phyloP scores from a whole-genome alignment of 1,140 invertebrate species.

The Drosophila orena region DNA sequence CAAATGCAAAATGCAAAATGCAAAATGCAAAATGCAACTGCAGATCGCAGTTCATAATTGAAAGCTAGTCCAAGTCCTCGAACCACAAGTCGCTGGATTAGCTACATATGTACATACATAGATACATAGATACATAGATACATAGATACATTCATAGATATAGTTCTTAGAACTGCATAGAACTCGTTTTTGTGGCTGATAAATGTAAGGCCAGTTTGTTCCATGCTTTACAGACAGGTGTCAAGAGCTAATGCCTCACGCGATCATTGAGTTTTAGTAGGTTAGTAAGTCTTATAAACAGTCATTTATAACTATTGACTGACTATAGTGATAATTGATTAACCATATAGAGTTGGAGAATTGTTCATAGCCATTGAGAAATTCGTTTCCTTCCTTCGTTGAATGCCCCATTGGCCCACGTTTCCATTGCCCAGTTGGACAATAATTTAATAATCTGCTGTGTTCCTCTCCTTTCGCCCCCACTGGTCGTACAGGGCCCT shows the following conservation, averaged over 20 bases:
- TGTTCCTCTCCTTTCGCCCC: slow-evolving; percentile 32
- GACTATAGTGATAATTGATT: no score
- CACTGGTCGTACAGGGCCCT: slow-evolving; percentile 79
- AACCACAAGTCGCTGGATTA: no score
- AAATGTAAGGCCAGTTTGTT: no score
- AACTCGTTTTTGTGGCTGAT: background rate
- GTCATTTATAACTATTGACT: no score
- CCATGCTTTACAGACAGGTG: no score
- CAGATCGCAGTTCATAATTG: slow-evolving; percentile 1
- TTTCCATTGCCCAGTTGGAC: slow-evolving; percentile 7
- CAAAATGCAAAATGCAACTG: slow-evolving; percentile 2
- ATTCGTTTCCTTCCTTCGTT: no score
- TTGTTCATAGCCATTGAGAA: no score
- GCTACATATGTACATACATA: background rate
- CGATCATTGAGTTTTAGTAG: no score
- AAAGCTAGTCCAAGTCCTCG: no score
- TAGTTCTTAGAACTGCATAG: background rate
- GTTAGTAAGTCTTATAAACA: no score
- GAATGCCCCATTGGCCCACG: background rate
- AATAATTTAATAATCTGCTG: slow-evolving; percentile 74
- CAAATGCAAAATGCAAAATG: background rate
- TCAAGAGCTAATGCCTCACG: no score
- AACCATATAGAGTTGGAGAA: no score
- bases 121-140: background rate
- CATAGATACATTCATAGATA: background rate